Evolutionary conservation across 2,797 vertebrate genomes (phyloP), one percentile per base, ranked within the genome.

Genomic region (Paramormyrops hopkinsi): DNA sequence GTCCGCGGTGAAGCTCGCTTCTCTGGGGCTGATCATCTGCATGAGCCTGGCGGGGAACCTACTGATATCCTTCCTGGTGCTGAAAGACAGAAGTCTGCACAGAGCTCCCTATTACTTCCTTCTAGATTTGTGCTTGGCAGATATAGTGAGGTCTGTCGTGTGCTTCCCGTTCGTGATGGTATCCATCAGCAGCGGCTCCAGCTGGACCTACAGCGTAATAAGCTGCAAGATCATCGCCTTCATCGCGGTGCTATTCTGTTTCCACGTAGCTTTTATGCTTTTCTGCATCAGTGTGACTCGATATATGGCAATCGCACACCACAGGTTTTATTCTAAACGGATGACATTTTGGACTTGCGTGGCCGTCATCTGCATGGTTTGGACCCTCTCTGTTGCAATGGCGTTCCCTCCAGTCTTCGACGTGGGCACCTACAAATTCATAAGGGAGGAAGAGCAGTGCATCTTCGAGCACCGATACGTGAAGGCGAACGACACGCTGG

Each of bases 251-350:
- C 97, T 99, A 69, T 97, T 98, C 95, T 98, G 98, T 94, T 99
- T 99, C 95, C 98, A 99, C 93, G 97, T 97, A 88, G 98, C 97
- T 93, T 98, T 99, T 92, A 94, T 99, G 95, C 97, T 98, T 91
- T 97, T 99, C 93, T 98, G 97, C 92, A 97, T 98, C 95, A 97
- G 98, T 92, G 96, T 99, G 92, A 99, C 97, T 0, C 96, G 98
- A 54, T 99, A 99, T 95, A 98, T 99, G 97, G 98, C 98, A 91
- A 97, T 99, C 46, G 98, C 98, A 25, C 98, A 99, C 94, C 98
- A 99, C 95, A 94, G 98, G 85, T 99, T 99, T 92, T 99, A 98
- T 11, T 97, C 97, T 93, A 99, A 99, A 94, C 96, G 97, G 89
- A 96, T 99, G 97, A 99, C 97, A 5, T 93, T 96, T 90, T 99